Evolutionary conservation across 2,888 invertebrate genomes (phyloP).

Genomic region (Folsomia manolachei): DNA sequence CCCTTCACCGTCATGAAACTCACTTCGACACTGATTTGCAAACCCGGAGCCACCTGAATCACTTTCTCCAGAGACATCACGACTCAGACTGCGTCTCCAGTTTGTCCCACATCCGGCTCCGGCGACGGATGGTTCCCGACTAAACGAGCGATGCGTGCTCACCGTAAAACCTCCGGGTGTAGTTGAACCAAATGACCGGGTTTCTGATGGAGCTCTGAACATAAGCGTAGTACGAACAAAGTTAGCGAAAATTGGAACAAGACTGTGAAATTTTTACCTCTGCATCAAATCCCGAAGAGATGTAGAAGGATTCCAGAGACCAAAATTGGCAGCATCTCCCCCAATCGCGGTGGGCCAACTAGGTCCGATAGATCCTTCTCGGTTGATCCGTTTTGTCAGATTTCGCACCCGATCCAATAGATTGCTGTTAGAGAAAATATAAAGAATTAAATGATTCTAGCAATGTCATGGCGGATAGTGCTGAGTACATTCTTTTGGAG

Average conservation of each 20-base stretch:
- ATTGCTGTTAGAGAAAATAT: too few species aligned
- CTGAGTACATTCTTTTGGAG: too few species aligned
- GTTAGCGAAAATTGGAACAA: background rate
- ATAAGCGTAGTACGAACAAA: background rate
- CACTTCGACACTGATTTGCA: conserved; percentile 40
- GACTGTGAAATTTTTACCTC: conserved; percentile 25
- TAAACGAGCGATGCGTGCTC: conserved; percentile 46
- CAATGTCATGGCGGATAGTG: too few species aligned
- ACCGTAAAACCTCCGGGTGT: conserved; percentile 18
- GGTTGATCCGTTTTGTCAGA: conserved; percentile 77
- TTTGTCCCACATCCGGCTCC: conserved; percentile 52
- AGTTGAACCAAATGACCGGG: conserved; percentile 30
- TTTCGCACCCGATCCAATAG: conserved; percentile 64
- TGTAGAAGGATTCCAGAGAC: conserved; percentile 33
- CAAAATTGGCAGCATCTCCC: conserved; percentile 40
- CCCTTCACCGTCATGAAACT: conserved; percentile 24
- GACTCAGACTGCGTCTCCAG: conserved; percentile 65
- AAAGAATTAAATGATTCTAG: too few species aligned
- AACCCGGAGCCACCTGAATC: conserved; percentile 60
- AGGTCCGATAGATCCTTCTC: conserved; percentile 69
- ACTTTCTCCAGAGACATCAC: conserved; percentile 68
- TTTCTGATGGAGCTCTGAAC: conserved; percentile 42
- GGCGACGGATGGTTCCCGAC: conserved; percentile 54
- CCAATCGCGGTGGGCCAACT: conserved; percentile 62
- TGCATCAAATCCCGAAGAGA: conserved; percentile 46